Conservation (phyloP, 2,113 vertebrate genomes). For the Eupsittula cactorum region DNA sequence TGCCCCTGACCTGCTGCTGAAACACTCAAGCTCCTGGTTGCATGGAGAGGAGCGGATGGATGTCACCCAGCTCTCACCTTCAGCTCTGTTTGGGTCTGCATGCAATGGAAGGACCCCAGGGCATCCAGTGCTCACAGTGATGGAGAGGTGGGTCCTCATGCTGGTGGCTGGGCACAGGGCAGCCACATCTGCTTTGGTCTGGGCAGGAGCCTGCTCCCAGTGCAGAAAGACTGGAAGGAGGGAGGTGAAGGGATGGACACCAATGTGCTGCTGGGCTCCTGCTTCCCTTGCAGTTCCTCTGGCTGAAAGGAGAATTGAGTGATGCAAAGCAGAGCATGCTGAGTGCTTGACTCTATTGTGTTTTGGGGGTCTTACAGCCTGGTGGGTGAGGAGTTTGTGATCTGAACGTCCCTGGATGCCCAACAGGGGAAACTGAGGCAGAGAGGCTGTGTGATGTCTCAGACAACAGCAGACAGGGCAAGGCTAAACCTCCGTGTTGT, state of each 20-base stretch:
- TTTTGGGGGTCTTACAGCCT: not conserved
- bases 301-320: not conserved
- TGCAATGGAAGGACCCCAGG: not conserved
- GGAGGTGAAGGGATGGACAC: not conserved
- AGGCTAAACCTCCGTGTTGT: fast-evolving
- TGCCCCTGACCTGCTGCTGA: not conserved
- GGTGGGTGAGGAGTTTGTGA: not conserved
- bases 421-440: not conserved
- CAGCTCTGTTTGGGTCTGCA: no score
- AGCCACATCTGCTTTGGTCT: not conserved
- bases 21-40: not conserved
- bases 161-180: not conserved
- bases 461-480: not conserved
- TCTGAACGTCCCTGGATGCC: not conserved
- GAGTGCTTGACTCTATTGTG: not conserved
- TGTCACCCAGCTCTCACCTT: not conserved
- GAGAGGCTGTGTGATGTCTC: not conserved
- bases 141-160: not conserved
- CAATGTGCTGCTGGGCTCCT: not conserved
- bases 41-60: not conserved
- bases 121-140: not conserved
- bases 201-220: not conserved
- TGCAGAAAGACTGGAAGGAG: not conserved
- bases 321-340: not conserved
- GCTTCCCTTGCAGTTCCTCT: not conserved